Conservation (phyloP, 2,797 vertebrate species). For the Alca torda region DNA sequence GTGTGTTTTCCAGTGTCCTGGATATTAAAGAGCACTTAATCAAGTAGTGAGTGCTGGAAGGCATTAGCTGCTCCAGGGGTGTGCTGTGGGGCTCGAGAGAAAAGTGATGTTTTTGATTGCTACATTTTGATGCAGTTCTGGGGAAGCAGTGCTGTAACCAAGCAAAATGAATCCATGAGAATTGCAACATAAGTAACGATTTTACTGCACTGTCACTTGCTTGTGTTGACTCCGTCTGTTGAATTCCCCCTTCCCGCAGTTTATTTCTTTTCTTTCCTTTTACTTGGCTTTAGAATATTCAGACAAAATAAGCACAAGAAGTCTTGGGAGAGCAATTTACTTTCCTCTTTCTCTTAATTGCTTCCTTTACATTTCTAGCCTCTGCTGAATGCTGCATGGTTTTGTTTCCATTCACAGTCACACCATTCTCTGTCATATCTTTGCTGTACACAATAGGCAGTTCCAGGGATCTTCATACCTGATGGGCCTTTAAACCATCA, state of each 20-base stretch:
- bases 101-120: not conserved
- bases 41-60: not conserved
- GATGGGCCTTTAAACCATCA: not conserved
- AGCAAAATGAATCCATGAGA: not conserved
- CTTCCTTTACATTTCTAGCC: constrained; percentile 6
- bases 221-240: constrained; percentile 7
- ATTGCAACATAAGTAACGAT: not conserved
- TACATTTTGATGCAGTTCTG: not conserved
- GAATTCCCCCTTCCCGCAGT: not conserved
- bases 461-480: constrained; percentile 1
- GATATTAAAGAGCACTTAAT: not conserved
- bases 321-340: not conserved
- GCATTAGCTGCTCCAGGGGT: not conserved
- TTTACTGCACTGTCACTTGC: not conserved
- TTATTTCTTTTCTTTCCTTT: constrained; percentile 9
- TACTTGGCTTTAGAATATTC: not conserved
- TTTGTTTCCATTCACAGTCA: not conserved
- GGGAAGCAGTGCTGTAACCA: not conserved
- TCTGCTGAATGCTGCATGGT: not conserved
- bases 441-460: not conserved
- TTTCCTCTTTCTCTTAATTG: not conserved
- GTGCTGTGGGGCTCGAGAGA: not conserved
- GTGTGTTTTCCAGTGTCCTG: not conserved
- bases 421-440: not conserved
- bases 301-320: not conserved